Percentiles rank a stretch among this genome's conserved stretches.
Evolutionary conservation across 2,113 vertebrate genomes (phyloP).

Genomic region (Paratilapia polleni): DNA sequence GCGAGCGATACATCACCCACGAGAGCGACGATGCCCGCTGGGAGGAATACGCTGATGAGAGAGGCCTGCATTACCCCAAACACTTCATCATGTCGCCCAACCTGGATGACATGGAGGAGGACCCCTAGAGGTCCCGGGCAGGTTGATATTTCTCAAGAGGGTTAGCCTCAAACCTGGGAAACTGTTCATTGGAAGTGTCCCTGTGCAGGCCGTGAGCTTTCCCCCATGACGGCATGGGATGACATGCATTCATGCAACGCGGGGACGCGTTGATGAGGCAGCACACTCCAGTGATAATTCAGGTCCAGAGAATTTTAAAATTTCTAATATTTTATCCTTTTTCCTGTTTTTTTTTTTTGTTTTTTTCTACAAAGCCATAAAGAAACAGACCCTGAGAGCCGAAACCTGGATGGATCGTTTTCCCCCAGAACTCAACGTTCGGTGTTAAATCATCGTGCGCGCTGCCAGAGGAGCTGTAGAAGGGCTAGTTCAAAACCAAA

Average conservation of each 20-base stretch:
- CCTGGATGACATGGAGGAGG: conserved; percentile 94
- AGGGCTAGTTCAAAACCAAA: conserved; percentile 1
- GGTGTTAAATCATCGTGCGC: neutral
- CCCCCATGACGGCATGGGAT: neutral
- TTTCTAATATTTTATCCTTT: neutral
- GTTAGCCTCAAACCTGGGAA: neutral
- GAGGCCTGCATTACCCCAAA: conserved; percentile 82
- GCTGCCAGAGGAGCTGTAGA: neutral
- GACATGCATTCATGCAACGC: too few relatives aligned
- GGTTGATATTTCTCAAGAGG: neutral
- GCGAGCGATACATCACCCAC: conserved; percentile 93
- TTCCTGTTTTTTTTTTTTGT: neutral
- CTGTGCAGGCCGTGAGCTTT: neutral
- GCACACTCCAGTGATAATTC: neutral
- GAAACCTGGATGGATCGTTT: neutral
- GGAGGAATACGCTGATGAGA: conserved; percentile 87
- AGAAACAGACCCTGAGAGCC: neutral
- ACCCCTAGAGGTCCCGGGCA: conserved; percentile 78
- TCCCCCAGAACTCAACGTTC: neutral
- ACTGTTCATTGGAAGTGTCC: neutral
- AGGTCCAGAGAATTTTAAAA: neutral
- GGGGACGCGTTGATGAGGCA: neutral
- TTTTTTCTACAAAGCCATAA: neutral
- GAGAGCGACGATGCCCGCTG: conserved; percentile 80
- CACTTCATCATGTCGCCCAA: conserved; percentile 96